Evolutionary conservation across 2,888 invertebrate species (phyloP), one percentile per base, ranked within the genome.

Genomic region (Meandrusa payeni): DNA sequence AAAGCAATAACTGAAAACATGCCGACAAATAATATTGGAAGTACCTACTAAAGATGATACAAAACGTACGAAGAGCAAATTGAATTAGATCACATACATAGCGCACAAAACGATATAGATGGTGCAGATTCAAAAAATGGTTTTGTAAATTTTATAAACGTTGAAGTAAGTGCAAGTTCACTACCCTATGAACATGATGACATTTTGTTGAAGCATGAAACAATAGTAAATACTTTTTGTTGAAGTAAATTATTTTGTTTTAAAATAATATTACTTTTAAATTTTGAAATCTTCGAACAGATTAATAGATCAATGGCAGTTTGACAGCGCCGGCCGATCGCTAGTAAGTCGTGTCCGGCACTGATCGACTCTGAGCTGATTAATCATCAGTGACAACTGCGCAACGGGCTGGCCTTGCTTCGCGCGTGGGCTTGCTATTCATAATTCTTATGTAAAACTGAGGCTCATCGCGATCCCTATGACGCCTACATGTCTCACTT

Each of bases 341-440:
- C 27, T 19, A 24, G 24, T 20, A 19, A 39, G 27, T 39, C 57
- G 58, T 66, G 56, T 58, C 65, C 59, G 65, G 70, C 71, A 69
- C 66, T 80, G 86, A 83, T 85, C 85, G 71, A 76, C 71, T 75
- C 73, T 75, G 76, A 67, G 53, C 66, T 62, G 76, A 82, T 85
- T 83, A 85, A 85, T 87, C 86, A 85, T 82, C 72, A 54, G 59
- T 57, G 68, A 69, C 79, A 78, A 85, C 79, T 87, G 79, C 87
- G 87, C 81, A 86, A 74, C 69, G 64, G 46, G 54, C 57, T 64
- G 82, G 61, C 83, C 83, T 86, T 83, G 83, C 48, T 49, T 23
- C 46, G 64, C 68, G 85, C 81, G 87, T 87, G 83, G 87, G 87
- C 56, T 59, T 54, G 48, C 63, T 58, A 65, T 72, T 80, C 79